Base-by-base conservation (phyloP, 2,888 invertebrate genomes). In the Trichacis sp. region DNA sequence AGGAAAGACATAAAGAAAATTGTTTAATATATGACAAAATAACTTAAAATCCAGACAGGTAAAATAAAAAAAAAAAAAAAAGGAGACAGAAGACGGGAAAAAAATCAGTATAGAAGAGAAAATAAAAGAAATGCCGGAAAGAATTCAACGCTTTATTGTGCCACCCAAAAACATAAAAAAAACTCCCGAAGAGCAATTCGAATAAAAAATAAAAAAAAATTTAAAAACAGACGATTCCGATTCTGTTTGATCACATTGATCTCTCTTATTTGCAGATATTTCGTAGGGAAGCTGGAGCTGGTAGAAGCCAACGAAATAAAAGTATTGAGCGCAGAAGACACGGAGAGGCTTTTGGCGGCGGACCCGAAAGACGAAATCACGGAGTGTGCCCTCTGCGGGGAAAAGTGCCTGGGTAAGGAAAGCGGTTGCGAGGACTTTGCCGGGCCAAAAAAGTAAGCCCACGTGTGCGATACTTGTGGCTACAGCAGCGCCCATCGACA, bases 181-280 rank as follows among this genome's bases (percentile, higher is more conserved):
- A 20, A n/a, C n/a, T 24, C 46, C 24, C 24, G 12, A 24, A 18
- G 24, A 12, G 12, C 24, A 29, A n/a, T 46, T 18, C 6, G 20
- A 45, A 33, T 15, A n/a, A 52, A 15, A 52, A 52, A 42, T 20
- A 33, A 12, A 8, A n/a, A 47, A 12, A 24, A 18, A 42, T 12
- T 42, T 9, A 53, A 53, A 11, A 33, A 4, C 33, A 19, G 38
- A 15, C n/a, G 46, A 50, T 38, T 36, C 49, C 8, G 30, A 56
- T 53, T 29, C 52, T 46, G 72, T 79, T 77, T 79, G 73, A 79
- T 72, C 62, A 68, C 74, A 68, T 70, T 77, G 74, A 75, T 40
- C 40, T 80, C 78, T 81, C 77, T 82, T 82, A 73, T 82, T 83
- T 83, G 60, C 83, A 84, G 83, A 82, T 84, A 79, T 78, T 80